Conservation (phyloP, 1,140 invertebrate species). For the Temnothorax nylanderi region DNA sequence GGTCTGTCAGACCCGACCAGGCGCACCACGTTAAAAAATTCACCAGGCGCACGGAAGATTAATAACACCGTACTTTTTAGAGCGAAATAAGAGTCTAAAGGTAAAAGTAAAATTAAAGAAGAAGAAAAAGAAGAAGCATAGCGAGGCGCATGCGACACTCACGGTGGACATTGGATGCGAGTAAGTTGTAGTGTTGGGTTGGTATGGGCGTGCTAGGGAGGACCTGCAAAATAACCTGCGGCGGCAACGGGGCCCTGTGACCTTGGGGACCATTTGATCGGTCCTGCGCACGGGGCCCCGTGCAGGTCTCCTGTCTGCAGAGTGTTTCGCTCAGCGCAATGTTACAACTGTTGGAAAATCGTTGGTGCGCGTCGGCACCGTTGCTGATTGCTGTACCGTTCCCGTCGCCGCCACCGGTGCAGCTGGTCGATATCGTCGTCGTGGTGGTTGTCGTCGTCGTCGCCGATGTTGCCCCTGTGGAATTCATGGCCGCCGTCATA, state of each 20-base stretch:
- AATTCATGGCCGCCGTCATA: conserved; percentile 68
- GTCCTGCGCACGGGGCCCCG: conserved; percentile 83
- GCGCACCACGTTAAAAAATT: no score
- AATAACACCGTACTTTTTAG: conserved; percentile 8
- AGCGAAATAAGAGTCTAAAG: neutral
- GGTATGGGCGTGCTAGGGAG: conserved; percentile 88
- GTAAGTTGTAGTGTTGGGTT: conserved; percentile 88
- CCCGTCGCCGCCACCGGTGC: conserved; percentile 75
- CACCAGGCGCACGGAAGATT: no score
- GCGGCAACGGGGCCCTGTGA: conserved; percentile 84
- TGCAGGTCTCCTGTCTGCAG: conserved; percentile 78
- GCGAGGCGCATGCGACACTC: conserved; percentile 88
- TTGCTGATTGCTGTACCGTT: conserved; percentile 83
- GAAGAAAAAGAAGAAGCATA: conserved; percentile 49
- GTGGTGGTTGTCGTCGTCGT: conserved; percentile 74
- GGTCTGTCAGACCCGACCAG: no score
- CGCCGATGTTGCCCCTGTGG: conserved; percentile 50
- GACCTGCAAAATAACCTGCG: conserved; percentile 91
- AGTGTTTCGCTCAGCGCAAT: conserved; percentile 78
- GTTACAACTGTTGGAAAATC: conserved; percentile 77
- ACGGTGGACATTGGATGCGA: conserved; percentile 90
- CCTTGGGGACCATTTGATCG: conserved; percentile 65
- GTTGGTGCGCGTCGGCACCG: conserved; percentile 78
- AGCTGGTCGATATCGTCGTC: conserved; percentile 75
- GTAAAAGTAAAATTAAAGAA: conserved; percentile 2